Evolutionary conservation across 2,888 invertebrate genomes (phyloP), one percentile per base, ranked within the genome.

Genomic region (Ctenicera cuprea): DNA sequence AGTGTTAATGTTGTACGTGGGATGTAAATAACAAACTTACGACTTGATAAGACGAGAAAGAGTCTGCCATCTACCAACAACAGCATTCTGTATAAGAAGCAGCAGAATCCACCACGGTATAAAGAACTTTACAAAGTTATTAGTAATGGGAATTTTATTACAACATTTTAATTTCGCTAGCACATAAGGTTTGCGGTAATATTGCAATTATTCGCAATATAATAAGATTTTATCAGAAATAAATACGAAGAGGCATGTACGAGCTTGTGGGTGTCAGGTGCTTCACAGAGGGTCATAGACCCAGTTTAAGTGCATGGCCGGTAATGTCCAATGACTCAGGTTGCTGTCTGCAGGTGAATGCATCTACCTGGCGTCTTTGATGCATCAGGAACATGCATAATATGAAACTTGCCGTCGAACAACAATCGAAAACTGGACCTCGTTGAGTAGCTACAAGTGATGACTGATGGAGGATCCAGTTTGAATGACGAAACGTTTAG

Each of bases 261-360:
- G 64, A 78, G 81, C 83, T 82, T 73, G 86, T 86, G 86, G 86
- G 86, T 86, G 86, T 86, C 85, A 85, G 85, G 85, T 86, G 86
- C 83, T 84, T 78, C 82, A 78, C 79, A 81, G 76, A 80, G 80
- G 86, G 86, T 86, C 86, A 84, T 82, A 82, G 86, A 86, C 85
- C 86, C 79, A 59, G 57, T 63, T 77, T 79, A 77, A 80, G 77
- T 80, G 80, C 79, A 79, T 76, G 78, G 78, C 77, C 78, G 76
- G 77, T 79, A 79, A 79, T 79, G 79, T 77, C 76, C 77, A 78
- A 75, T 75, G 77, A 75, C 73, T 75, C 77, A 73, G 74, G 77
- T 37, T 37, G 12, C 26, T 67, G 14, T 67, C 41, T 54, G 57
- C 48, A 67, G 48, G 63, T 63, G 43, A 43, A 43, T 38, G 37